phyloP scores from a whole-genome alignment of 2,113 vertebrate species.

The Ictalurus punctatus region DNA sequence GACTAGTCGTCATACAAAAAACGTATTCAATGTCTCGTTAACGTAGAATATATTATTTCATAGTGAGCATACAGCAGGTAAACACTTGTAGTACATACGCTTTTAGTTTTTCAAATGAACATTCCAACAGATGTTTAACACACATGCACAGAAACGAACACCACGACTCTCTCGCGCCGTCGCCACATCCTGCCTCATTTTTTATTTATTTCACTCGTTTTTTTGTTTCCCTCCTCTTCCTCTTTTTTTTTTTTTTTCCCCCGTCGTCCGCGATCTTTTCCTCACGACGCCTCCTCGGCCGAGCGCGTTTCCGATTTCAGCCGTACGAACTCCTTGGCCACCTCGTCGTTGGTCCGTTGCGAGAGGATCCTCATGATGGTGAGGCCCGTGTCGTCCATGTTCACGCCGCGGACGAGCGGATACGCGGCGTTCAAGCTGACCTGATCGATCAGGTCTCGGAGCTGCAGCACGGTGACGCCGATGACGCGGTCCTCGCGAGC shows the following conservation, averaged over 20 bases:
- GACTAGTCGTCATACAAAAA: slow-evolving; percentile 87
- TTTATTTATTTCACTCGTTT: background rate
- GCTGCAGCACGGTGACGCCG: slow-evolving; percentile 91
- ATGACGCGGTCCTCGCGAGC: slow-evolving; percentile 91
- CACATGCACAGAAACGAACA: slow-evolving; percentile 87
- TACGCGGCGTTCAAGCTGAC: slow-evolving; percentile 81
- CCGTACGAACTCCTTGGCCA: slow-evolving; percentile 96
- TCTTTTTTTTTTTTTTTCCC: background rate
- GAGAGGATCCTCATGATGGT: slow-evolving; percentile 98
- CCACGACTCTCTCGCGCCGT: slow-evolving; percentile 62
- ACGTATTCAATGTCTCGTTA: slow-evolving; percentile 78
- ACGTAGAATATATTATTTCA: slow-evolving; percentile 83
- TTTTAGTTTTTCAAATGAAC: slow-evolving; percentile 82
- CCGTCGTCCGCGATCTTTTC: too few species aligned
- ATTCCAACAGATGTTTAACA: slow-evolving; percentile 94
- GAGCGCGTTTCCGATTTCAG: slow-evolving; percentile 93
- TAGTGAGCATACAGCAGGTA: slow-evolving; percentile 86
- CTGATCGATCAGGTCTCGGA: slow-evolving; percentile 81
- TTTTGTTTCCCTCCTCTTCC: background rate
- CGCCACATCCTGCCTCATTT: background rate
- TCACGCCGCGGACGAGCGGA: slow-evolving; percentile 82
- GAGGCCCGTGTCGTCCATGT: slow-evolving; percentile 88
- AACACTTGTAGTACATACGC: slow-evolving; percentile 86
- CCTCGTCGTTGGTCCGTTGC: slow-evolving; percentile 93
- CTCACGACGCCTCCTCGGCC: slow-evolving; percentile 80